Percentiles rank a stretch among this genome's conserved stretches.
These are phyloP conservation scores for Cyprinodon tularosa DNA, from an alignment of 2,113 vertebrate species.

Conservation along the genomic window DNA sequence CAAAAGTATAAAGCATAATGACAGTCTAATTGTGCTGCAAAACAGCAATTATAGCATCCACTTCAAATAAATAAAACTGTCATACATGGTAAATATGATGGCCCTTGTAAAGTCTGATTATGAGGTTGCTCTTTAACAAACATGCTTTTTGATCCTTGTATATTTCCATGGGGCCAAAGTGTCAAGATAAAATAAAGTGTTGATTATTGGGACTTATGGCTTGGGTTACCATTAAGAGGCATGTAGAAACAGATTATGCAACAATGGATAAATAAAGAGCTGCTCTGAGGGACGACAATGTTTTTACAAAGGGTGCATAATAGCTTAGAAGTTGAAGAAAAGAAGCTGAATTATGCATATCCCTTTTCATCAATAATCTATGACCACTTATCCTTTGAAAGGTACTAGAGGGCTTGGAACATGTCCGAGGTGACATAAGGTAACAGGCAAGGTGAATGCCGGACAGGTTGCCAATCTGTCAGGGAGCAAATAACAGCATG, in stretches of 20 bases:
- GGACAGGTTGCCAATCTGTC: neutral
- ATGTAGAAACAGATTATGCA: constrained; percentile 20
- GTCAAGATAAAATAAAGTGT: constrained; percentile 32
- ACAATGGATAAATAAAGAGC: neutral
- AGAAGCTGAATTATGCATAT: neutral
- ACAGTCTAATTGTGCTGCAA: neutral
- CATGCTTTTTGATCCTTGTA: constrained; percentile 48
- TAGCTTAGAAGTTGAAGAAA: neutral
- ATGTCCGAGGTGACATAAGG: neutral
- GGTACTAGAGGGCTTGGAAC: neutral
- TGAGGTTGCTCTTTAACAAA: constrained; percentile 47
- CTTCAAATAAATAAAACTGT: constrained; percentile 37
- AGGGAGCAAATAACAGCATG: neutral
- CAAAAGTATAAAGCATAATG: neutral
- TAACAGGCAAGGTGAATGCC: constrained; percentile 9
- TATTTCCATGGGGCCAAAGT: constrained; percentile 33
- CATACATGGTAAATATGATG: constrained; percentile 41
- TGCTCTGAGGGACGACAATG: neutral
- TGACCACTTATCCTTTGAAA: neutral
- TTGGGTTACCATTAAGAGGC: constrained; percentile 20
- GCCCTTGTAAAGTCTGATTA: constrained; percentile 46
- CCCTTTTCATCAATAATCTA: constrained; percentile 6
- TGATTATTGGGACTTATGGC: constrained; percentile 33
- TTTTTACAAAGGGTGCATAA: neutral
- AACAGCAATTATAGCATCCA: neutral